These are phyloP conservation scores for Drosophila parabipectinata DNA, from an alignment of 1,140 invertebrate species.

Conservation along the genomic window DNA sequence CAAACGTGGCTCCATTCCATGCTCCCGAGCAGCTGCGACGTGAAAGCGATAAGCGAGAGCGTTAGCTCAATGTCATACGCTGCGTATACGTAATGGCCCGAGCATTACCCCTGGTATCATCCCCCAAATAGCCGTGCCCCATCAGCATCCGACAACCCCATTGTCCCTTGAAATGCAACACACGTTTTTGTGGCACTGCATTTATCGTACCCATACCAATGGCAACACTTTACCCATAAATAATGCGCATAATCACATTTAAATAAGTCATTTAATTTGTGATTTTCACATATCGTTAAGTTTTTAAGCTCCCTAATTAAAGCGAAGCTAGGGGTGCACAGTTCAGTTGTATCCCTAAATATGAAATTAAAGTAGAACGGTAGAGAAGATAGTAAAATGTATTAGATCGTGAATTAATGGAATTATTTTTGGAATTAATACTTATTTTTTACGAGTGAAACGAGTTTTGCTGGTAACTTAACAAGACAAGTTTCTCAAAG, in stretches of 20 bases:
- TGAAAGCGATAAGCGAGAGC: constrained; percentile 73
- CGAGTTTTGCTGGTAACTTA: no score
- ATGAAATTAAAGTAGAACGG: not conserved
- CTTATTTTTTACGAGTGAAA: no score
- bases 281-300: constrained; percentile 76
- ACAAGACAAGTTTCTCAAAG: not conserved
- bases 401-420: no score
- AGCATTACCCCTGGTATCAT: constrained; percentile 4
- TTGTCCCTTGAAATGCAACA: constrained; percentile 66
- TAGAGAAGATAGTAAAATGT: not conserved
- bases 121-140: constrained; percentile 2
- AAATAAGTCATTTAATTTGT: constrained; percentile 82
- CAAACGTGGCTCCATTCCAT: constrained; percentile 66
- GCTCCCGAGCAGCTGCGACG: constrained; percentile 67
- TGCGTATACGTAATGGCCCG: constrained; percentile 70
- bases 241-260: constrained; percentile 79
- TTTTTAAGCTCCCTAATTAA: constrained; percentile 51
- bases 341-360: constrained; percentile 5
- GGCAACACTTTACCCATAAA: constrained; percentile 55
- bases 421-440: no score
- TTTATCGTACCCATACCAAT: constrained; percentile 53
- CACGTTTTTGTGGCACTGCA: constrained; percentile 73
- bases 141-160: constrained; percentile 3
- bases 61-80: constrained; percentile 67
- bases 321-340: constrained; percentile 2